Base-by-base conservation (phyloP, 92 coral and sea anemone genomes). In the Epizoanthus illoricatus region DNA sequence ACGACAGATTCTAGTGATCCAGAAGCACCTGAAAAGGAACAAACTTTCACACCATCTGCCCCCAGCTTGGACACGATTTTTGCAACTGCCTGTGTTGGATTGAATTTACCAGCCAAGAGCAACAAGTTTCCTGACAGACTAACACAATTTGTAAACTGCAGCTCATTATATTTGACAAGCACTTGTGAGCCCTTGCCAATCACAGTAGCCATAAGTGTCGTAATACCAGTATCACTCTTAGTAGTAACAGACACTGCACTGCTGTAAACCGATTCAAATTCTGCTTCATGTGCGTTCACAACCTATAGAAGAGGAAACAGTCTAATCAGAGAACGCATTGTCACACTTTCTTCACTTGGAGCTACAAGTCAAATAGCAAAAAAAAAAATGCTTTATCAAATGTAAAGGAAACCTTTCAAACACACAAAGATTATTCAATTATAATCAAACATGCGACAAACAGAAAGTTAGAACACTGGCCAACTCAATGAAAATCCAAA, bases 171-270 rank as follows among this genome's bases (percentile, higher is more conserved):
- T 75, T 93, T 88, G 76, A 90, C 71, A 20, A 97, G 92, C 64
- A 85, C 91, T 15, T 98, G 98, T 5, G 76, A 76, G 74, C 80
- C 90, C 42, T 84, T 62, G 12, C 98, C 99, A 62, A 93, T 84
- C 42, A 92, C 90, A 56, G 94, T 81, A 52, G 97, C 99, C 42
- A 84, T 84, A 18, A 95, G 49, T 7, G 87, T 73, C 21, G 85
- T 86, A 71, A 75, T 87, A 47, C 92, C 87, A 59, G 79, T 78
- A n/a, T 84, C 86, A 41, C 88, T 72, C 62, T 83, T 75, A 56
- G 89, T 66, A 10, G 76, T 76, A 59, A 97, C 85, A 47, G 98
- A 88, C 13, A 97, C 76, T 65, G 94, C 90, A 33, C 66, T 49
- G 19, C 85, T 39, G 41, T 85, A 93, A 21, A 84, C 85, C 17